Evolutionary conservation across 2,888 invertebrate genomes (phyloP).

Genomic region (Drosophila meridiana): DNA sequence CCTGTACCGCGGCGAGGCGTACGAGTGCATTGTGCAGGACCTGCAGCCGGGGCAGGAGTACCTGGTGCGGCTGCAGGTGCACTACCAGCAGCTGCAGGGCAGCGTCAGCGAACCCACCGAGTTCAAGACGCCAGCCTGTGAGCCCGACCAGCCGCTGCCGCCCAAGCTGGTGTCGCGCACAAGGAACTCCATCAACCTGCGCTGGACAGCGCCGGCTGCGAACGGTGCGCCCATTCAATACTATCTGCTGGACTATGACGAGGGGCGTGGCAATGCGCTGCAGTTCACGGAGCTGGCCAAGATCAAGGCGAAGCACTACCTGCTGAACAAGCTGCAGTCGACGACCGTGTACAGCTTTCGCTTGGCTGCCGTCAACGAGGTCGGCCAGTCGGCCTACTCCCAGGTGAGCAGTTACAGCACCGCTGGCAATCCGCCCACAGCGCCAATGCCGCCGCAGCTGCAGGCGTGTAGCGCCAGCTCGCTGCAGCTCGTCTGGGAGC

Average conservation of each 20-base stretch:
- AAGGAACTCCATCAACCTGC: constrained; percentile 89
- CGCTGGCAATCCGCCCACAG: constrained; percentile 91
- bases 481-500: constrained; percentile 91
- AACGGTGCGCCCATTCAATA: constrained; percentile 92
- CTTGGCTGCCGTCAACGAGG: constrained; percentile 92
- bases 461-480: constrained; percentile 88
- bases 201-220: constrained; percentile 90
- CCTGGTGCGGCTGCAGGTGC: constrained; percentile 91
- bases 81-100: constrained; percentile 90
- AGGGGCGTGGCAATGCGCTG: constrained; percentile 87
- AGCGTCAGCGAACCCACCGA: constrained; percentile 91
- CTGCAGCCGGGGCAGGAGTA: constrained; percentile 95
- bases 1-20: constrained; percentile 91
- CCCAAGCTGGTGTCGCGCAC: constrained; percentile 90
- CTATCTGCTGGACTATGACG: constrained; percentile 92
- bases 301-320: constrained; percentile 91
- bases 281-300: constrained; percentile 90
- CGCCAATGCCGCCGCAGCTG: constrained; percentile 91
- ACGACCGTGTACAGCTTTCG: constrained; percentile 93
- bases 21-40: constrained; percentile 93
- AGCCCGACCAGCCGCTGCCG: constrained; percentile 91
- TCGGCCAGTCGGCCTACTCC: constrained; percentile 91
- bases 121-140: constrained; percentile 92
- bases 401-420: constrained; percentile 90
- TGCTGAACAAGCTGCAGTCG: constrained; percentile 90